phyloP scores from a whole-genome alignment of 2,797 vertebrate genomes.

The Hybognathus amarus region DNA sequence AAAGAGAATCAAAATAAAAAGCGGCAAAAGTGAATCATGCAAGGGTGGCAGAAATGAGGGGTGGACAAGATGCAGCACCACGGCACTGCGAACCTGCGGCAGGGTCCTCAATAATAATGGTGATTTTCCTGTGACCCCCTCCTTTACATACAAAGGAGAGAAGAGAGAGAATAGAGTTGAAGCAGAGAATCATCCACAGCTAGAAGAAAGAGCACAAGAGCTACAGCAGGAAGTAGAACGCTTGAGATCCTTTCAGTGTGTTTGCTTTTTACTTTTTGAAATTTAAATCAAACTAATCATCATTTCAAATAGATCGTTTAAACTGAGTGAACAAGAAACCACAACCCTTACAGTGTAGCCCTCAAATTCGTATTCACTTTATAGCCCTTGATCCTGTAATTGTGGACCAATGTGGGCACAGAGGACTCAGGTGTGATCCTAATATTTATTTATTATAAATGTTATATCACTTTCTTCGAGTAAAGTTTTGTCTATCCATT shows the following conservation, averaged over 20 bases:
- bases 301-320: neutral
- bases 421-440: too few species aligned
- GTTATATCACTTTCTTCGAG: too few species aligned
- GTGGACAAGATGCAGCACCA: constrained; percentile 67
- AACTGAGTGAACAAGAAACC: neutral
- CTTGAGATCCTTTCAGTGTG: too few species aligned
- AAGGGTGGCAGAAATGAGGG: constrained; percentile 61
- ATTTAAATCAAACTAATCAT: neutral
- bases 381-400: too few species aligned
- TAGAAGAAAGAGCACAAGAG: neutral
- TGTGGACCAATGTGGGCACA: too few species aligned
- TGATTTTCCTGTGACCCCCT: constrained; percentile 94
- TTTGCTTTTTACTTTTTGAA: neutral
- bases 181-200: constrained; percentile 49
- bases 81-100: constrained; percentile 91
- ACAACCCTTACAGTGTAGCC: too few species aligned
- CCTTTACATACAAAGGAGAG: constrained; percentile 70
- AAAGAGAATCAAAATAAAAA: neutral
- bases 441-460: too few species aligned
- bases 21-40: constrained; percentile 51
- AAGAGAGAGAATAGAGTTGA: constrained; percentile 60
- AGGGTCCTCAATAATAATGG: constrained; percentile 98
- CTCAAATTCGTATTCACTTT: too few species aligned
- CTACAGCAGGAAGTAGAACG: too few species aligned
- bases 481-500: too few species aligned